These are phyloP conservation scores for Brenthis daphne DNA, from an alignment of 2,888 invertebrate genomes.

Conservation along the genomic window DNA sequence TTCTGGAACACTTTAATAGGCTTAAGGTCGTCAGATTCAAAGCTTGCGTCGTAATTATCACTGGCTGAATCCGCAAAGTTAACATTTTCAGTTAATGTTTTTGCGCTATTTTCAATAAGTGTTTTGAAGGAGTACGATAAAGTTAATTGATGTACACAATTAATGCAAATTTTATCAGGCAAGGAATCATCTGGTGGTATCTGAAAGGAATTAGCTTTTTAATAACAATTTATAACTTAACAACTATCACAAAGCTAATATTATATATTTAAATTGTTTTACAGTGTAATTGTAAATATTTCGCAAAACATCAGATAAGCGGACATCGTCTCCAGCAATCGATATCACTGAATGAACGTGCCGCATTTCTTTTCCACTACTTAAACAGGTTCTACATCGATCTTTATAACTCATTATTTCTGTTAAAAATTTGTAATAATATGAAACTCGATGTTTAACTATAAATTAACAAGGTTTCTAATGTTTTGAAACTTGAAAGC, in stretches of 20 bases:
- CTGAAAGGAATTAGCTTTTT: constrained; percentile 44
- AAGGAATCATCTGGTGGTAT: constrained; percentile 53
- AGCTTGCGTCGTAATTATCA: constrained; percentile 57
- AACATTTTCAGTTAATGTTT: constrained; percentile 53
- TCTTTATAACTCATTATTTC: constrained; percentile 59
- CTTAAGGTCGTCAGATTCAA: constrained; percentile 58
- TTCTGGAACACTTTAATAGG: constrained; percentile 36
- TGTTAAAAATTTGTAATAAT: neutral
- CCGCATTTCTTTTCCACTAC: constrained; percentile 65
- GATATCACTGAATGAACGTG: constrained; percentile 58
- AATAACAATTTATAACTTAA: too few relatives aligned
- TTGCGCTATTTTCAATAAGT: constrained; percentile 65
- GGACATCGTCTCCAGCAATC: constrained; percentile 63
- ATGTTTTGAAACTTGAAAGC: too few relatives aligned
- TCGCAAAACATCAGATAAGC: constrained; percentile 64
- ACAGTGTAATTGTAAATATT: constrained; percentile 72
- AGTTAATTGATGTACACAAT: constrained; percentile 72
- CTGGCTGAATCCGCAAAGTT: constrained; percentile 49
- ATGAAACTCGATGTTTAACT: neutral
- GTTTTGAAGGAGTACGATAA: constrained; percentile 75
- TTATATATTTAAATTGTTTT: constrained; percentile 31
- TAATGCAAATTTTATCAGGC: constrained; percentile 69
- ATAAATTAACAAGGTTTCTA: neutral
- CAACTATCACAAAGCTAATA: neutral
- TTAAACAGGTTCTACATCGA: constrained; percentile 69